A percentile compares a stretch with the other conserved stretches of the same genome.
phyloP scores from a whole-genome alignment of 2,888 invertebrate species.

The Eristalinus aeneus region DNA sequence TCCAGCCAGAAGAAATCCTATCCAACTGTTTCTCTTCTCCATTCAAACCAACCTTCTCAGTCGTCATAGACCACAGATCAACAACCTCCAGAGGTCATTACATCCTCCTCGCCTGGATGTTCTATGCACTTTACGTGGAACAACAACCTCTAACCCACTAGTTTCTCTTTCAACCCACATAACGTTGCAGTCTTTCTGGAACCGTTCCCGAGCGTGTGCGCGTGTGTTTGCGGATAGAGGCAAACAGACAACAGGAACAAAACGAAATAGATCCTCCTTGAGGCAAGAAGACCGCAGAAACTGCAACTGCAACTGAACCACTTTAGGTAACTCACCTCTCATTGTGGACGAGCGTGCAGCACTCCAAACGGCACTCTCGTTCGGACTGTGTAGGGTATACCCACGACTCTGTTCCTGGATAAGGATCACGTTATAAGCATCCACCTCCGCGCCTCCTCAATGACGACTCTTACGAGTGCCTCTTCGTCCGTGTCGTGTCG shows the following conservation, averaged over 20 bases:
- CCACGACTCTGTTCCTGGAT: slow-evolving; percentile 69
- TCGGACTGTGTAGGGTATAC: slow-evolving; percentile 26
- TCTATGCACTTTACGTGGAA: slow-evolving; percentile 27
- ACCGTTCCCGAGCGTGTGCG: neutral
- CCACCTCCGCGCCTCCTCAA: neutral
- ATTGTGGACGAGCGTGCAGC: neutral
- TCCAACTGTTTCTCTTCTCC: slow-evolving; percentile 18
- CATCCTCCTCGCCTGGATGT: slow-evolving; percentile 17
- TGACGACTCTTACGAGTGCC: slow-evolving; percentile 19
- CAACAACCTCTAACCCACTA: slow-evolving; percentile 70
- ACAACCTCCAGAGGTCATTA: slow-evolving; percentile 53
- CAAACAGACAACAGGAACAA: slow-evolving; percentile 31
- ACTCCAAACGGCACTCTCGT: slow-evolving; percentile 25
- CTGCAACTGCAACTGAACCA: slow-evolving; percentile 39
- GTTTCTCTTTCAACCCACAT: slow-evolving; percentile 63
- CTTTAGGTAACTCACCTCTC: slow-evolving; percentile 32
- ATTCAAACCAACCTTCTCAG: neutral
- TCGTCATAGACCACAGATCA: slow-evolving; percentile 27
- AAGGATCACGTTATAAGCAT: slow-evolving; percentile 52
- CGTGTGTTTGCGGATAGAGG: neutral
- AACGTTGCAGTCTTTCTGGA: slow-evolving; percentile 8
- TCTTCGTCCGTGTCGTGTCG: slow-evolving; percentile 2
- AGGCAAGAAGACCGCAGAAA: neutral
- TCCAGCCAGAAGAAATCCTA: neutral
- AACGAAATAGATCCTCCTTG: slow-evolving; percentile 30